phyloP scores from a whole-genome alignment of 2,797 vertebrate species.

The Apogon hyalosoma region DNA sequence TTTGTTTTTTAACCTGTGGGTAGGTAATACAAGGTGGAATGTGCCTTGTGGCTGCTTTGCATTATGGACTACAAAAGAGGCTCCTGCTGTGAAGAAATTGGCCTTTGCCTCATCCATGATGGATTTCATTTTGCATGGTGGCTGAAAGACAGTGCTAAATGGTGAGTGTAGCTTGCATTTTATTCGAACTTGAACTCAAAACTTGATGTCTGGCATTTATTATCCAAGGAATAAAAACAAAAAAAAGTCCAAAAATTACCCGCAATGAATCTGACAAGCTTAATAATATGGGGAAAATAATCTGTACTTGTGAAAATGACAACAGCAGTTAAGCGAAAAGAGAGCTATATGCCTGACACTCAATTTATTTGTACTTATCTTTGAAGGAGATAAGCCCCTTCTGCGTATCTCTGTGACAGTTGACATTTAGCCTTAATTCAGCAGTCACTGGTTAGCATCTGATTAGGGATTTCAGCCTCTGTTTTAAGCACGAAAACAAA shows the following conservation, averaged over 20 bases:
- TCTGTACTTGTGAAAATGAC: slow-evolving; percentile 51
- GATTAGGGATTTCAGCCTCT: slow-evolving; percentile 43
- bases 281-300: slow-evolving; percentile 34
- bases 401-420: slow-evolving; percentile 63
- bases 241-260: slow-evolving; percentile 21
- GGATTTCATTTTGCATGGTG: slow-evolving; percentile 33
- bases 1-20: slow-evolving; percentile 30
- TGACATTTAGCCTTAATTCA: slow-evolving; percentile 76
- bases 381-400: slow-evolving; percentile 60
- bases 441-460: slow-evolving; percentile 59
- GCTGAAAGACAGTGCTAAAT: slow-evolving; percentile 22
- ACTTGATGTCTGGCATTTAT: slow-evolving; percentile 19
- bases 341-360: slow-evolving; percentile 46
- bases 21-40: slow-evolving; percentile 40
- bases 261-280: slow-evolving; percentile 31
- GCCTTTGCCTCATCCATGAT: slow-evolving; percentile 40
- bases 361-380: slow-evolving; percentile 62
- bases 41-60: slow-evolving; percentile 49
- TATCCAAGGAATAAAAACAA: slow-evolving; percentile 13
- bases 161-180: slow-evolving; percentile 15
- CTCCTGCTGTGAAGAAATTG: slow-evolving; percentile 23
- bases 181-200: slow-evolving; percentile 17
- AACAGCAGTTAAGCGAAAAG: slow-evolving; percentile 55
- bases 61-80: slow-evolving; percentile 34
- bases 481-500: slow-evolving; percentile 48